Evolutionary conservation across 2,888 invertebrate species (phyloP).

Genomic region (Eristalis pertinax): DNA sequence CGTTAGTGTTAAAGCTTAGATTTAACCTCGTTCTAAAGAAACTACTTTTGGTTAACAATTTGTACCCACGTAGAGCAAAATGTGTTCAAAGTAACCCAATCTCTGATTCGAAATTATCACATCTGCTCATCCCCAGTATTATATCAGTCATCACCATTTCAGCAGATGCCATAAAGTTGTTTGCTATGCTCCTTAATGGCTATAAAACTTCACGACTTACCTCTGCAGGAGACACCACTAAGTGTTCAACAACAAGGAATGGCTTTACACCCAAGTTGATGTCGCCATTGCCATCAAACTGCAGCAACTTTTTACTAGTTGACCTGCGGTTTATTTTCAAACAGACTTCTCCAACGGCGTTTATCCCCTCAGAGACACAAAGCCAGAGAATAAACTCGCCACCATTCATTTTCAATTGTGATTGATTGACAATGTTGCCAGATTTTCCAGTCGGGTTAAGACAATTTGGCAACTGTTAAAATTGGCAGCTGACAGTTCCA

Average conservation of each 20-base stretch:
- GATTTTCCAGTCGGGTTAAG: neutral
- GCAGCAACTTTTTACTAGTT: slow-evolving; percentile 15
- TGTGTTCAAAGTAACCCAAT: too few species aligned
- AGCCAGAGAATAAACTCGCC: neutral
- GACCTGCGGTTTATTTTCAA: slow-evolving; percentile 13
- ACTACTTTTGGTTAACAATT: too few species aligned
- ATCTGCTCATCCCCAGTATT: neutral
- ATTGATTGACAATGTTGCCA: slow-evolving; percentile 16
- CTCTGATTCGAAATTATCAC: neutral
- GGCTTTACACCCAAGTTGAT: slow-evolving; percentile 16
- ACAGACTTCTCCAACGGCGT: neutral
- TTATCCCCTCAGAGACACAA: slow-evolving; percentile 1
- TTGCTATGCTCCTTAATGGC: neutral
- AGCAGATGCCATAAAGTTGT: neutral
- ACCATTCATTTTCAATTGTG: slow-evolving; percentile 10
- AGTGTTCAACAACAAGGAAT: neutral
- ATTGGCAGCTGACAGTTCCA: slow-evolving; percentile 19
- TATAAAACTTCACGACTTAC: neutral
- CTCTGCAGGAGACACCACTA: neutral
- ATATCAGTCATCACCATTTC: neutral
- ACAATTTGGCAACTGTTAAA: slow-evolving; percentile 3
- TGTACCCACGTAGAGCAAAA: too few species aligned
- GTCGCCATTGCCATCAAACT: slow-evolving; percentile 28
- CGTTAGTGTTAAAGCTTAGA: too few species aligned
- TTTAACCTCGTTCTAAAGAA: too few species aligned